A percentile compares a stretch with the other conserved stretches of the same genome.
Evolutionary conservation across 2,888 invertebrate genomes (phyloP).

Genomic region (Metalampra italica): DNA sequence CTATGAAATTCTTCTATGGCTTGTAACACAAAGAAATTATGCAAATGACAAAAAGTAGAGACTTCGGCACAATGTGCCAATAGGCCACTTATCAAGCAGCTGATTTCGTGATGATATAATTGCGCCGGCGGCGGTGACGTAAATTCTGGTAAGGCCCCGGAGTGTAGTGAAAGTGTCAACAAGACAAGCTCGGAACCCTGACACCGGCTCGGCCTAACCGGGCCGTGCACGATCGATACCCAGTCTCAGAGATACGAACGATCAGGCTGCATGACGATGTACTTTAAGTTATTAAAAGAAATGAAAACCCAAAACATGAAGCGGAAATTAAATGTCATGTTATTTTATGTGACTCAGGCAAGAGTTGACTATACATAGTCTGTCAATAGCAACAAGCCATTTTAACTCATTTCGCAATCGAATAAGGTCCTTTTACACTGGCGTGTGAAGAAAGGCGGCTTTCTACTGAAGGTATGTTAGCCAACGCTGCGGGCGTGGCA

Average conservation of each 20-base stretch:
- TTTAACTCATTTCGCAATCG: constrained; percentile 19
- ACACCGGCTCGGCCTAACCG: constrained; percentile 21
- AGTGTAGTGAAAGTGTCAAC: constrained; percentile 64
- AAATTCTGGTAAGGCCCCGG: constrained; percentile 51
- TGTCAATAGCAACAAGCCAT: constrained; percentile 8
- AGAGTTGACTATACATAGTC: neutral
- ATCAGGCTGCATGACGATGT: too few relatives aligned
- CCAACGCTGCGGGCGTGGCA: constrained; percentile 32
- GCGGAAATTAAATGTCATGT: constrained; percentile 6
- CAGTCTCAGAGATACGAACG: neutral
- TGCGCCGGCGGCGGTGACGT: constrained; percentile 51
- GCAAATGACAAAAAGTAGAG: neutral
- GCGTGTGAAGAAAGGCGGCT: constrained; percentile 51
- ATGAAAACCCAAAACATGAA: neutral
- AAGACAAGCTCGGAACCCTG: constrained; percentile 43
- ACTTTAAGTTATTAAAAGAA: too few relatives aligned
- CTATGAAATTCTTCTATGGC: neutral
- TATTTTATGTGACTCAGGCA: neutral
- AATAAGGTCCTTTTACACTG: constrained; percentile 24
- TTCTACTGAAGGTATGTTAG: constrained; percentile 39
- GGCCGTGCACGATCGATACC: neutral
- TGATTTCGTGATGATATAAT: constrained; percentile 69
- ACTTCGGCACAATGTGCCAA: constrained; percentile 23
- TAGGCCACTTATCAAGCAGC: constrained; percentile 46
- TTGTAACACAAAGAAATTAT: neutral